Conservation (phyloP, 2,113 vertebrate species). For the Malurus elegans region DNA sequence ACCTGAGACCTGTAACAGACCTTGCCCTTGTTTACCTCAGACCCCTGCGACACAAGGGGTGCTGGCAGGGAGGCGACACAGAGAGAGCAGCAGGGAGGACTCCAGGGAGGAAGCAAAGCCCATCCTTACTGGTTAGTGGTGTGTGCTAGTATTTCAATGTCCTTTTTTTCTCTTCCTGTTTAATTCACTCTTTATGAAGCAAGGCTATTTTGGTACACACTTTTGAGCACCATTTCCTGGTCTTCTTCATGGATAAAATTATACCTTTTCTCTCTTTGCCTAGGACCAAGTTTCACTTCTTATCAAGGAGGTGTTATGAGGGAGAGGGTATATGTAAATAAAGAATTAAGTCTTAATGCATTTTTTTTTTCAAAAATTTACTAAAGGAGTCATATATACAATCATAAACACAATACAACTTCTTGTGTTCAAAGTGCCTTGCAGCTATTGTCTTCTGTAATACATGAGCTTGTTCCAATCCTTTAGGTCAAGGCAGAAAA, state of each 20-base stretch:
- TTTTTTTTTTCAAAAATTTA: background rate
- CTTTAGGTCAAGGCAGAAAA: background rate
- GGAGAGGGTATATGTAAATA: background rate
- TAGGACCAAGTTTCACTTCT: background rate
- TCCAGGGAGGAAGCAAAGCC: background rate
- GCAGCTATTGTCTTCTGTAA: background rate
- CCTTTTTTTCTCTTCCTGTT: background rate
- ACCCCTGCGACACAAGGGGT: accelerated
- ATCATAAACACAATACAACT: background rate
- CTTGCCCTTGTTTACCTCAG: background rate
- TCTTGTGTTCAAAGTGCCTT: background rate
- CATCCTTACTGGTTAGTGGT: background rate
- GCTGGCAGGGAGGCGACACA: too few species aligned
- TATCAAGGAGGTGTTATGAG: background rate
- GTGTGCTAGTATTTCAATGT: background rate
- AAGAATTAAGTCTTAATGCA: background rate
- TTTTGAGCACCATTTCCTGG: background rate
- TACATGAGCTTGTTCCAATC: background rate
- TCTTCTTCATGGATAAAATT: background rate
- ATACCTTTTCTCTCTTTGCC: background rate
- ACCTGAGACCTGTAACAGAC: background rate
- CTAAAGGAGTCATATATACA: background rate
- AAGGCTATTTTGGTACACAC: background rate
- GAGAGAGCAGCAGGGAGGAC: background rate
- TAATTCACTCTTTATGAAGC: background rate